Conservation (phyloP, 2,888 invertebrate genomes). For the Caenorhabditis sp. region DNA sequence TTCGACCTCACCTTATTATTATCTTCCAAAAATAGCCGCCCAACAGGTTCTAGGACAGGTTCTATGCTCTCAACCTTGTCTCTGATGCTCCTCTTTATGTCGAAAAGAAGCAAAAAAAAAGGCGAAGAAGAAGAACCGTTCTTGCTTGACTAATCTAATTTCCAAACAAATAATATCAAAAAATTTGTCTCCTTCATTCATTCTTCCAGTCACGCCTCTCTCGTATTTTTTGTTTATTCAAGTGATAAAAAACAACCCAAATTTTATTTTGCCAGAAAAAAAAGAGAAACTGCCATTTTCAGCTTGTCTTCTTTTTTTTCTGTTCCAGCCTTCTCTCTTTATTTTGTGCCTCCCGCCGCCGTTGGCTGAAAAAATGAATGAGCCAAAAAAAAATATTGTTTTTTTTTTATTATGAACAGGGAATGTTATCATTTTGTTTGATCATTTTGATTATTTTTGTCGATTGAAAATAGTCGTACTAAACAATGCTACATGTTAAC, state of each 20-base stretch:
- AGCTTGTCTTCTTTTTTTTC: background rate
- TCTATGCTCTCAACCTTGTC: background rate
- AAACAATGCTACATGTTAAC: background rate
- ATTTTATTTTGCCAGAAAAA: background rate
- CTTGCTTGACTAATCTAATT: background rate
- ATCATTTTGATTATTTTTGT: background rate
- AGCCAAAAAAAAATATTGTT: background rate
- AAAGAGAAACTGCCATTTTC: background rate
- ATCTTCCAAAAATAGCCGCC: too few species aligned
- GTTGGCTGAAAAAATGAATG: background rate
- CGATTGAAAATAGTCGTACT: background rate
- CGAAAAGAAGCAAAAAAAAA: background rate
- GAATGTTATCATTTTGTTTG: background rate
- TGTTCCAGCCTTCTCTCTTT: too few species aligned
- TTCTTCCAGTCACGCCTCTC: background rate
- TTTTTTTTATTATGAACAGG: background rate
- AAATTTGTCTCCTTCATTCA: background rate
- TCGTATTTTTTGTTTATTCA: background rate
- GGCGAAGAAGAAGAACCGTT: too few species aligned
- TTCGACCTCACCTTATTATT: too few species aligned
- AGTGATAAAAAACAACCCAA: background rate
- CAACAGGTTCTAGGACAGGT: too few species aligned
- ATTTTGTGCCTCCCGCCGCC: too few species aligned
- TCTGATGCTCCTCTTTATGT: background rate
- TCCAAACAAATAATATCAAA: background rate